These are phyloP conservation scores for Rhynchophorus ferrugineus DNA, from an alignment of 1,140 invertebrate species.

Conservation along the genomic window DNA sequence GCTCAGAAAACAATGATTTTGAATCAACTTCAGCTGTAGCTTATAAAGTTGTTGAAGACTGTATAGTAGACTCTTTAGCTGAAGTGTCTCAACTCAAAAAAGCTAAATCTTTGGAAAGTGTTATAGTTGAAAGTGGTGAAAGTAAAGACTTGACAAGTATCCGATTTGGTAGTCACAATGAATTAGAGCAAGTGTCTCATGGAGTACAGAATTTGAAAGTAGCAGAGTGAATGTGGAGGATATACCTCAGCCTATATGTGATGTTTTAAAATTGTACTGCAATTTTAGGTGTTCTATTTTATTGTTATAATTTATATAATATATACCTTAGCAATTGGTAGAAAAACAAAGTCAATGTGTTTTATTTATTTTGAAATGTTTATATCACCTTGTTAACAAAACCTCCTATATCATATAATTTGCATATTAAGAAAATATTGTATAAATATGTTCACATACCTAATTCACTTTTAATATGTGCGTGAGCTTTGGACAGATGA, in stretches of 20 bases:
- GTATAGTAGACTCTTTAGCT: conserved; percentile 27
- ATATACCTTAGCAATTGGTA: too few relatives aligned
- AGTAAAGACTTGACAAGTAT: conserved; percentile 19
- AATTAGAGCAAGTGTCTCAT: conserved; percentile 35
- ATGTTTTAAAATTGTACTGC: neutral
- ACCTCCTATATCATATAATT: too few relatives aligned
- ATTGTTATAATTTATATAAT: neutral
- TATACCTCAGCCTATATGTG: neutral
- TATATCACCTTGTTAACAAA: too few relatives aligned
- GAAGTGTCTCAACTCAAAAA: conserved; percentile 33
- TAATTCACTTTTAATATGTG: too few relatives aligned
- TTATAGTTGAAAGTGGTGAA: conserved; percentile 27
- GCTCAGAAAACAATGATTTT: conserved; percentile 52
- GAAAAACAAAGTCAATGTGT: too few relatives aligned
- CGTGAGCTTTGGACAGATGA: conserved; percentile 1
- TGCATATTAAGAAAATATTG: too few relatives aligned
- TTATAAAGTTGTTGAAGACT: conserved; percentile 32
- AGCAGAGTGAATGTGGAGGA: conserved; percentile 21
- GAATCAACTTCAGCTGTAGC: conserved; percentile 32
- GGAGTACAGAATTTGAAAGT: conserved; percentile 36
- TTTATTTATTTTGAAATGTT: too few relatives aligned
- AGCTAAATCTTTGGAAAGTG: conserved; percentile 36
- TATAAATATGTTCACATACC: too few relatives aligned
- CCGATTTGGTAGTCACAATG: conserved; percentile 22
- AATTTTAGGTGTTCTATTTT: neutral